Evolutionary conservation across 2,888 invertebrate genomes (phyloP), one percentile per base, ranked within the genome.

Genomic region (Troilus luridus): DNA sequence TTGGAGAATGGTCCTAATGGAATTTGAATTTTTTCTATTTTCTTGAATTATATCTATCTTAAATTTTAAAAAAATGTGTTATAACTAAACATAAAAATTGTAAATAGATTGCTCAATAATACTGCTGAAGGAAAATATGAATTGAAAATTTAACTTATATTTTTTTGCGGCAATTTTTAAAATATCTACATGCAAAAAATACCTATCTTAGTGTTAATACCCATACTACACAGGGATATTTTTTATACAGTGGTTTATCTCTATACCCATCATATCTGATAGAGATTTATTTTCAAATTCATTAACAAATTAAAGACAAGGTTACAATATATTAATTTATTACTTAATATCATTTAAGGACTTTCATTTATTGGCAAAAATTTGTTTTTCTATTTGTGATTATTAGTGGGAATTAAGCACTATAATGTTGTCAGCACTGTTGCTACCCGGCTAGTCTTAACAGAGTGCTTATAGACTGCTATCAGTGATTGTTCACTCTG

Each of bases 381-480:
- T 17, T 8, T 17, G 41, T 8, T 77, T 27, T 67, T 24, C 17
- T 72, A 14, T 14, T 3, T 27, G 72, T 14, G 41, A 19, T 41
- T 17, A 27, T 24, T 41, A 14, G 24, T 17, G 72, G 72, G 72
- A 77, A 17, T 77, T 77, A 77, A 77, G 72, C 1, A 41, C 41
- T 41, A 8, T 14, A 41, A 41, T 41, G 72, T 77, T 77, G 72
- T 41, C 72, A 77, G 72, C 72, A 77, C 72, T 77, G 72, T 14
- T 41, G 72, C 41, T 77, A 77, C 72, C 72, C 72, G 72, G 72
- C 72, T 41, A 77, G 72, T 77, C 72, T 41, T 17, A 77, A 24
- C 17, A 77, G 17, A 77, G 72, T 77, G 17, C 72, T 77, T 41
- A 14, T 41, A 77, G 72, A 77, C 72, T 41, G 72, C 6, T 77